These are phyloP conservation scores for Drosophila affinis DNA, from an alignment of 2,888 invertebrate species.

Conservation along the genomic window DNA sequence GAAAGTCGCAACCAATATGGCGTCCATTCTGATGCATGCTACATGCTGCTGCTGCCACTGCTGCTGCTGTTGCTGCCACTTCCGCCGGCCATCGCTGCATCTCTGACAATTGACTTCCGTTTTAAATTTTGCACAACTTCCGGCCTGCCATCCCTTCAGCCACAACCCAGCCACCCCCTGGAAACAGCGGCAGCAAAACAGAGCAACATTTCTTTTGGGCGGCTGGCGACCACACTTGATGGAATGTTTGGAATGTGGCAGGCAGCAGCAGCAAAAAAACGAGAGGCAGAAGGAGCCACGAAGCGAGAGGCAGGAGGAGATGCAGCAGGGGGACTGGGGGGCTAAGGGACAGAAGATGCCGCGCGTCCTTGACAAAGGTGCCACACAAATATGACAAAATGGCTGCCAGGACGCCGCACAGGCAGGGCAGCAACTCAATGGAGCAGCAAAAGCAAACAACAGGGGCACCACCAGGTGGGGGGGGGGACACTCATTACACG, in stretches of 20 bases:
- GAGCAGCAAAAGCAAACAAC: conserved; percentile 23
- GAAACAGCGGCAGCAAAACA: conserved; percentile 3
- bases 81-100: conserved; percentile 66
- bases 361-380: conserved; percentile 72
- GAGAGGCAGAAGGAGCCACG: not conserved
- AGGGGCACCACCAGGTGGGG: not conserved
- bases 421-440: conserved; percentile 48
- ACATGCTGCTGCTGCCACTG: conserved; percentile 61
- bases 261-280: not conserved
- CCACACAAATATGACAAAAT: conserved; percentile 54
- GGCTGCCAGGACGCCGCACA: conserved; percentile 30
- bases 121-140: conserved; percentile 77
- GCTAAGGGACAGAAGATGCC: not conserved
- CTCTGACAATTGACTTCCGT: conserved; percentile 77
- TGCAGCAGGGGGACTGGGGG: conserved; percentile 11
- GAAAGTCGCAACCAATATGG: conserved; percentile 42
- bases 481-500: not conserved
- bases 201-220: not conserved
- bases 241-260: conserved; percentile 20
- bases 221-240: conserved; percentile 18
- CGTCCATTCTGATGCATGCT: conserved; percentile 58
- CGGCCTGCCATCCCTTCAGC: conserved; percentile 39
- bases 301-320: not conserved
- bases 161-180: conserved; percentile 3
- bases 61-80: conserved; percentile 68